Evolutionary conservation across 2,797 vertebrate species (phyloP).

Genomic region (Pogonophryne albipinna): DNA sequence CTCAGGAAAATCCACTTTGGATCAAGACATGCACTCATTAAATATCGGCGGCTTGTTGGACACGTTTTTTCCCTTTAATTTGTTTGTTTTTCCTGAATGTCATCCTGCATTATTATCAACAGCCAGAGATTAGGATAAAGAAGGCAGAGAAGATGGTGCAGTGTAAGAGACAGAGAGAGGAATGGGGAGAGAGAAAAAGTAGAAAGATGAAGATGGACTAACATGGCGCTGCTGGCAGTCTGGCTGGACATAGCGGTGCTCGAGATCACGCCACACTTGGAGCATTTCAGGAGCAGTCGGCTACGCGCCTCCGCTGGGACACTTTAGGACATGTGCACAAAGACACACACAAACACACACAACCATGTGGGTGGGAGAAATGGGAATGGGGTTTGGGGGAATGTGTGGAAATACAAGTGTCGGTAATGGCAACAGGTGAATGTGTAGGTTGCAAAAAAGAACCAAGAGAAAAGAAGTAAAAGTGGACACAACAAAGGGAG

Average conservation of each 20-base stretch:
- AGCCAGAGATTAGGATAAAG: conserved; percentile 56
- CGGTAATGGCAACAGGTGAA: conserved; percentile 50
- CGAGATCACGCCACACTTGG: conserved; percentile 98
- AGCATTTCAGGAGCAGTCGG: conserved; percentile 97
- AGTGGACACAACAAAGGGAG: conserved; percentile 57
- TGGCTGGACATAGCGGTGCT: conserved; percentile 94
- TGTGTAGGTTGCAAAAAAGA: conserved; percentile 41
- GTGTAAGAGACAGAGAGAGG: conserved; percentile 19
- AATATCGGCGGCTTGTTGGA: conserved; percentile 28
- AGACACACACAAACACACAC: conserved; percentile 50
- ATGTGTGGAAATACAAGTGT: conserved; percentile 48
- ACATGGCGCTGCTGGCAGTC: conserved; percentile 97
- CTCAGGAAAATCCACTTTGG: conserved; percentile 45
- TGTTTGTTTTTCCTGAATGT: conserved; percentile 51
- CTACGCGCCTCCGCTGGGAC: conserved; percentile 85
- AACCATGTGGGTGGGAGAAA: conserved; percentile 37
- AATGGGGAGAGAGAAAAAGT: neutral
- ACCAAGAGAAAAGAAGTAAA: conserved; percentile 21
- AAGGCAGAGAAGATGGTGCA: conserved; percentile 1
- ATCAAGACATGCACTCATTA: conserved; percentile 63
- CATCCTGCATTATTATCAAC: conserved; percentile 62
- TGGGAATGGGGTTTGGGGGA: neutral
- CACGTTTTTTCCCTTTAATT: conserved; percentile 56
- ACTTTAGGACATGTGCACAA: conserved; percentile 77
- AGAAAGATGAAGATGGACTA: conserved; percentile 88